A percentile compares a stretch with the other conserved stretches of the same genome.
Conservation (phyloP, 2,113 vertebrate genomes). For the Gallinago jamesoni region DNA sequence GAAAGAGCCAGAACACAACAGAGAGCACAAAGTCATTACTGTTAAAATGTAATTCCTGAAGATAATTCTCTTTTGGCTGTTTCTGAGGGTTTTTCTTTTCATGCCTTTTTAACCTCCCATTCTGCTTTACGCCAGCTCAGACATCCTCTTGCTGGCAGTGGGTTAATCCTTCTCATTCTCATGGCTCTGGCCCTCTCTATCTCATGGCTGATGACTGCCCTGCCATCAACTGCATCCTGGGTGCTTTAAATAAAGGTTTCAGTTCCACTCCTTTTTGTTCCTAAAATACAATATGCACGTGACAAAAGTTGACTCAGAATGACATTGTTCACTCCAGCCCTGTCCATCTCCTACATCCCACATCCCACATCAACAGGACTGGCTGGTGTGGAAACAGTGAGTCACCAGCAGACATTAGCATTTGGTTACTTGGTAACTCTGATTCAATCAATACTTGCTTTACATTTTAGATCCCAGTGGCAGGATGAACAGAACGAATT, state of each 20-base stretch:
- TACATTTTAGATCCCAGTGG: conserved; percentile 4
- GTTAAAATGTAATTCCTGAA: neutral
- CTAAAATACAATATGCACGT: neutral
- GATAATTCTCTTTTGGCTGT: neutral
- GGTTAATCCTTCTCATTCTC: neutral
- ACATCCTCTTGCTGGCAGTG: neutral
- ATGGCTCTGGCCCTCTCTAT: too few relatives aligned
- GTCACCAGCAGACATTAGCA: neutral
- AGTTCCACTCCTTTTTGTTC: neutral
- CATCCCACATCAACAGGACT: neutral
- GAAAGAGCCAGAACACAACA: neutral
- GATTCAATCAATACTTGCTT: neutral
- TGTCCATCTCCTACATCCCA: neutral
- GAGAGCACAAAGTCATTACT: neutral
- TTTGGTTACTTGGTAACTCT: conserved; percentile 28
- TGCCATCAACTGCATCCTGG: neutral
- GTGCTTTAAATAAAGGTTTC: neutral
- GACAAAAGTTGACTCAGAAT: neutral
- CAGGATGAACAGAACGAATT: neutral
- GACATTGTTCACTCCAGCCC: neutral
- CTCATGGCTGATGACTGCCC: neutral
- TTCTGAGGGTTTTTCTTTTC: neutral
- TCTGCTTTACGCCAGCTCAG: neutral
- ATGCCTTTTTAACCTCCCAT: neutral
- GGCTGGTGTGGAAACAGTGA: neutral